phyloP scores from a whole-genome alignment of 2,113 vertebrate genomes.

The Dolichotis patagonum region DNA sequence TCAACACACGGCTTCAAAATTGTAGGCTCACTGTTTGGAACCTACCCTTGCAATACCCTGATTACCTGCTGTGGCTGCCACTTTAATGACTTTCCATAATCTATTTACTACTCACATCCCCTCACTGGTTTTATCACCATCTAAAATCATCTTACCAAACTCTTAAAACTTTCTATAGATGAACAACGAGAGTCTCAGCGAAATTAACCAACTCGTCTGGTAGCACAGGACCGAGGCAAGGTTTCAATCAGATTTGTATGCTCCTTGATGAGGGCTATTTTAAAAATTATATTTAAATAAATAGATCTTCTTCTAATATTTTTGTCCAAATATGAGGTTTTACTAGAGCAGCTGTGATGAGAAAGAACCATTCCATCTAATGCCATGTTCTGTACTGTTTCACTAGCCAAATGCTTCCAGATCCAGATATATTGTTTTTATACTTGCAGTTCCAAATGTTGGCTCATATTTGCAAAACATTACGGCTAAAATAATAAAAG shows the following conservation, averaged over 20 bases:
- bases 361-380: not conserved
- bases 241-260: not conserved
- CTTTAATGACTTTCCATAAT: not conserved
- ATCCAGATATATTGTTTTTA: not conserved
- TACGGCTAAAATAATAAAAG: not conserved
- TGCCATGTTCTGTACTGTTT: not conserved
- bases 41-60: not conserved
- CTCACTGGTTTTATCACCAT: not conserved
- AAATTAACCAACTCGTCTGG: not conserved
- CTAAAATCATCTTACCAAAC: not conserved
- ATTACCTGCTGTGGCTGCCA: not conserved
- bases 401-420: not conserved
- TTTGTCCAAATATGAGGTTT: not conserved
- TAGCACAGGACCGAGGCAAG: not conserved
- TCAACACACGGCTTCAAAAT: not conserved
- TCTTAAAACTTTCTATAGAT: not conserved
- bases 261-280: not conserved
- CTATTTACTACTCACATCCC: not conserved
- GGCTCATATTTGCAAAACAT: not conserved
- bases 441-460: not conserved
- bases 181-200: not conserved
- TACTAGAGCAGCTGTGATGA: not conserved
- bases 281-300: not conserved
- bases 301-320: not conserved
- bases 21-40: not conserved